A percentile compares a stretch with the other conserved stretches of the same genome.
These are phyloP conservation scores for Sander lucioperca DNA, from an alignment of 2,113 vertebrate genomes.

Conservation along the genomic window DNA sequence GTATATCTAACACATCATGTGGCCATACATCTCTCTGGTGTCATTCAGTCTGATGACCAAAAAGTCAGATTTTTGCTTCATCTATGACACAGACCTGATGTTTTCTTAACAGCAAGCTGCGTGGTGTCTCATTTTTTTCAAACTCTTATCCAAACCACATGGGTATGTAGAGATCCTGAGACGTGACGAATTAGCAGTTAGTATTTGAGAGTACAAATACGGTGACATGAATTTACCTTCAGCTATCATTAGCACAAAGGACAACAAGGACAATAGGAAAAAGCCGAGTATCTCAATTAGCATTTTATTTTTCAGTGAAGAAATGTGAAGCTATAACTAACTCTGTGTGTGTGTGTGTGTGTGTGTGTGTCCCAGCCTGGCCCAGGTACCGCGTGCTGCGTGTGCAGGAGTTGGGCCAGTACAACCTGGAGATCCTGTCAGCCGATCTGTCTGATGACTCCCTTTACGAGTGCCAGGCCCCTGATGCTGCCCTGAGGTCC, in stretches of 20 bases:
- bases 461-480: constrained; percentile 95
- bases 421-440: constrained; percentile 93
- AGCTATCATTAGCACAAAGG: not conserved
- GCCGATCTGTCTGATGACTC: constrained; percentile 95
- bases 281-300: not conserved
- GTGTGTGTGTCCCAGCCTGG: constrained; percentile 88
- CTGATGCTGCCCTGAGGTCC: constrained; percentile 93
- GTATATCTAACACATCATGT: not conserved
- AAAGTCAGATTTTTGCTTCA: not conserved
- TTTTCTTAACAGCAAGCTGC: constrained; percentile 11
- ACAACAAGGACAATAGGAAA: not conserved
- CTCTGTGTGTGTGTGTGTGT: constrained; percentile 34
- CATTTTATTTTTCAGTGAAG: not conserved
- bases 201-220: not conserved
- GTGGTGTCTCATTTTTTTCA: not conserved
- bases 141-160: constrained; percentile 10
- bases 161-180: constrained; percentile 7
- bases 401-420: constrained; percentile 89
- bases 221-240: not conserved
- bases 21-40: constrained; percentile 3
- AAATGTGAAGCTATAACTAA: not conserved
- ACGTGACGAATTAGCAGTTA: not conserved
- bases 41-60: not conserved
- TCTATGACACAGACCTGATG: constrained; percentile 34
- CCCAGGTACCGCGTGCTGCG: constrained; percentile 92